Evolutionary conservation across 92 coral and sea anemone genomes (phyloP).

Genomic region (Porites divaricata): DNA sequence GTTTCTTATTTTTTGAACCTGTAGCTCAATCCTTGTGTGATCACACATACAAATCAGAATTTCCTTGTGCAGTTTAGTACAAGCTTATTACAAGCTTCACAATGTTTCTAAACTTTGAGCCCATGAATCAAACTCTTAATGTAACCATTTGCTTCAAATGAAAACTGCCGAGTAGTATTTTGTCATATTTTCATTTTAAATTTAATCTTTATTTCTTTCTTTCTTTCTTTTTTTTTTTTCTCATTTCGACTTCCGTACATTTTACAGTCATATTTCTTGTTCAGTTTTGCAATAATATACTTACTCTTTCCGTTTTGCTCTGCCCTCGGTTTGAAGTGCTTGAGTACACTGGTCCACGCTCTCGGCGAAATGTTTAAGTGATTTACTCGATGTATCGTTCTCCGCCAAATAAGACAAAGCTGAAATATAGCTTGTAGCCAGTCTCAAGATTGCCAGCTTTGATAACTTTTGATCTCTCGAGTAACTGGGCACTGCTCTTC

Average conservation of each 20-base stretch:
- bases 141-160: background rate
- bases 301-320: constrained; percentile 87
- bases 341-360: constrained; percentile 93
- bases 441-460: constrained; percentile 87
- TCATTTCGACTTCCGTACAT: background rate
- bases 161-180: background rate
- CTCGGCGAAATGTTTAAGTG: constrained; percentile 93
- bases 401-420: constrained; percentile 88
- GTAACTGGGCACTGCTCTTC: constrained; percentile 95
- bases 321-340: constrained; percentile 94
- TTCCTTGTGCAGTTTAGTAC: background rate
- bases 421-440: constrained; percentile 95
- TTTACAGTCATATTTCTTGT: background rate
- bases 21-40: too few relatives aligned
- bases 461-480: constrained; percentile 95
- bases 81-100: background rate
- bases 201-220: background rate
- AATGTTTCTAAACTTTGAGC: background rate
- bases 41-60: background rate
- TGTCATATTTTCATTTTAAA: background rate
- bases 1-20: too few relatives aligned
- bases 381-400: constrained; percentile 84
- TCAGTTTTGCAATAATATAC: constrained; percentile 11
- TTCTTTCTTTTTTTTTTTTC: background rate
- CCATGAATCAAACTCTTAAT: background rate